Evolutionary conservation across 1,140 invertebrate species (phyloP).

Genomic region (Papilio polytes): DNA sequence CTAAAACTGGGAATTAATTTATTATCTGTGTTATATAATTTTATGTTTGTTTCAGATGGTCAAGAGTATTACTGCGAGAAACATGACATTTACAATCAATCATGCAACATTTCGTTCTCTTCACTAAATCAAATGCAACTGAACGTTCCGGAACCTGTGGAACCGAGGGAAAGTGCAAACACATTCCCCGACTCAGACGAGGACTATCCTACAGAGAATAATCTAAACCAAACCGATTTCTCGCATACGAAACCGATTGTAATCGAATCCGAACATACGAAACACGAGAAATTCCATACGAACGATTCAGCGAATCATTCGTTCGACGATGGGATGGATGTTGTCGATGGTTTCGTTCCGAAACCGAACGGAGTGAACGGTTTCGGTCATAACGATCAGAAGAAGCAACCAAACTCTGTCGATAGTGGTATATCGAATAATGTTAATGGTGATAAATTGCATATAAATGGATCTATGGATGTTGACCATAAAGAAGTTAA

Average conservation of each 20-base stretch:
- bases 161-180: constrained; percentile 59
- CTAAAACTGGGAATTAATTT: too few relatives aligned
- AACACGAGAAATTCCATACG: constrained; percentile 66
- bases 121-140: constrained; percentile 73
- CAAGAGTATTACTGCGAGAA: constrained; percentile 79
- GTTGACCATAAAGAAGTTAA: constrained; percentile 45
- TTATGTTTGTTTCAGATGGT: constrained; percentile 63
- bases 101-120: constrained; percentile 69
- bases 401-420: constrained; percentile 73
- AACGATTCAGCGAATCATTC: constrained; percentile 75
- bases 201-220: constrained; percentile 77
- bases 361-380: constrained; percentile 54
- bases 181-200: constrained; percentile 71
- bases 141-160: constrained; percentile 73
- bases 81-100: constrained; percentile 74
- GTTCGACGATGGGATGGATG: constrained; percentile 73
- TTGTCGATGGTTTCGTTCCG: constrained; percentile 67
- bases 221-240: constrained; percentile 77
- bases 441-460: constrained; percentile 48
- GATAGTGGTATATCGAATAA: constrained; percentile 78
- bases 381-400: constrained; percentile 47
- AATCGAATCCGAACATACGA: constrained; percentile 72
- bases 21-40: background rate
- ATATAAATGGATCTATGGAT: constrained; percentile 54
- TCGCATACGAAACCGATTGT: constrained; percentile 77